Evolutionary conservation across 1,140 invertebrate genomes (phyloP), one percentile per base, ranked within the genome.

Genomic region (Cataglyphis hispanica): DNA sequence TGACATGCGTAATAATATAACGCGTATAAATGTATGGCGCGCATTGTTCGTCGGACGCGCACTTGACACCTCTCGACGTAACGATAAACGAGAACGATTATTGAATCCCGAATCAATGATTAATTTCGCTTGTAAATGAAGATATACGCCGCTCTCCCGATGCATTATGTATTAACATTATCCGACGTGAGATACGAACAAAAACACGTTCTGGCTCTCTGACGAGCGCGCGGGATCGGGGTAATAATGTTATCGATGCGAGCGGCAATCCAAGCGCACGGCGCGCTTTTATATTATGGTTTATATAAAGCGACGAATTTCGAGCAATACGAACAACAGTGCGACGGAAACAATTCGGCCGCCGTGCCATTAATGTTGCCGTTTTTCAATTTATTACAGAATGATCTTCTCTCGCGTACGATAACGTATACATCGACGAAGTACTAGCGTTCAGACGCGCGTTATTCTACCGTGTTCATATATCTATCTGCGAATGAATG

Each of bases 101-200:
- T 83, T 83, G 78, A 83, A 83, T 83, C 78, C 46, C 78, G 53
- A 72, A 83, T 83, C 61, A 83, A 83, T 83, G 78, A 83, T 83
- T 83, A 83, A 83, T 74, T 83, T 83, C 31, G 78, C 78, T 83
- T 83, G 78, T 83, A 83, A 83, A 83, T 83, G 78, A 72, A 83
- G 78, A 83, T 83, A 83, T 43, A 83, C 67, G 67, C 25, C 22
- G 37, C 46, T 16, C 46, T 16, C 46, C 27, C 67, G 78, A 83
- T 83, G 78, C 67, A 83, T 83, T 83, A 83, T 83, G 78, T 83
- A 83, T 83, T 69, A 74, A 74, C 53, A 46, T 83, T 83, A 83
- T 83, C 67, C 67, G 53, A 46, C 25, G 53, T 60, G 78, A 74
- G 78, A 53, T 56, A 25, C 53, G 67, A 46, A 83, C 78, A 83